Percentiles rank a stretch among this genome's conserved stretches.
Conservation (phyloP, 2,113 vertebrate genomes). For the Neolamprologus caudopunctatus region DNA sequence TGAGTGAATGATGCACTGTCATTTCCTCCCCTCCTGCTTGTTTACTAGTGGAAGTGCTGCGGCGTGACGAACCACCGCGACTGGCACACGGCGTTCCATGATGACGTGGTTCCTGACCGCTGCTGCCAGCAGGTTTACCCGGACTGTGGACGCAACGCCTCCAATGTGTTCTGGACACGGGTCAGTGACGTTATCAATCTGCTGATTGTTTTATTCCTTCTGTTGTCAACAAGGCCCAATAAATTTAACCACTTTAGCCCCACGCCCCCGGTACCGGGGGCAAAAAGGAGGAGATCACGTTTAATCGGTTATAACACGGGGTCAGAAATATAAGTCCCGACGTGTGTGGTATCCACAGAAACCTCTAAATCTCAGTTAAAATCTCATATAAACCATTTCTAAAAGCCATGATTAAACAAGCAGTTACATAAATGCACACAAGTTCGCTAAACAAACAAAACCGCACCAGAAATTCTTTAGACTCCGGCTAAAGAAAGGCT, state of each 20-base stretch:
- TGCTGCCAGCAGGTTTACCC: constrained; percentile 85
- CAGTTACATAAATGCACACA: background rate
- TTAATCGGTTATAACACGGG: background rate
- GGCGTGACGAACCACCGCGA: constrained; percentile 83
- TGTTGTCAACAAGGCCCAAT: background rate
- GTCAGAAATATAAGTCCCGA: background rate
- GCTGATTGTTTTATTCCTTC: background rate
- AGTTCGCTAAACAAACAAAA: background rate
- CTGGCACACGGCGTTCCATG: constrained; percentile 84
- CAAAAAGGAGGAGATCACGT: background rate
- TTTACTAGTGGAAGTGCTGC: constrained; percentile 89
- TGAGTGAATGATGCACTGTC: background rate
- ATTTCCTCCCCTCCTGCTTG: background rate
- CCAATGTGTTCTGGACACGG: constrained; percentile 81
- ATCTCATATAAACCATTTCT: background rate
- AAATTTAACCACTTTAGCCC: background rate
- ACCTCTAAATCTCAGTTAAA: background rate
- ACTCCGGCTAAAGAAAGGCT: background rate
- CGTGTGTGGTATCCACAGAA: background rate
- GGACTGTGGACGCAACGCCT: constrained; percentile 83
- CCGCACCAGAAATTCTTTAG: background rate
- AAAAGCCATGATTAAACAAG: background rate
- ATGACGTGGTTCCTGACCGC: constrained; percentile 84
- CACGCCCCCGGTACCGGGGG: rapidly evolving
- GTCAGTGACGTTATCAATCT: constrained; percentile 52